Conservation (phyloP, 2,888 invertebrate species). For the Strigamia crassipes region DNA sequence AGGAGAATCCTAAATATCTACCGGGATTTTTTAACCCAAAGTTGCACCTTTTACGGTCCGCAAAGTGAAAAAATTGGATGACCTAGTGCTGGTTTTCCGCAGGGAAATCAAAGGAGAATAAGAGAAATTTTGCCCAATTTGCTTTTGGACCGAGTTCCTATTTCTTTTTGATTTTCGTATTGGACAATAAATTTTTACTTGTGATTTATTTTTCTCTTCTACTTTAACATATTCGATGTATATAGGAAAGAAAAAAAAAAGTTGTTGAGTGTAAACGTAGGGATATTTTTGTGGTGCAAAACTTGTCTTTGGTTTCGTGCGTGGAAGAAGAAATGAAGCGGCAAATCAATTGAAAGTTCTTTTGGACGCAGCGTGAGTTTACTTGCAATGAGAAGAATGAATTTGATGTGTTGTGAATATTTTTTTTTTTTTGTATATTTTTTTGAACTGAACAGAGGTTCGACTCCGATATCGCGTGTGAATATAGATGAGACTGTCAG, state of each 20-base stretch:
- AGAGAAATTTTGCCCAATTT: background rate
- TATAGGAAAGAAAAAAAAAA: no score
- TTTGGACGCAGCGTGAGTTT: conserved; percentile 13
- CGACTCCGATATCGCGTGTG: conserved; percentile 3
- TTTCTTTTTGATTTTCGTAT: background rate
- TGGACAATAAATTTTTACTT: background rate
- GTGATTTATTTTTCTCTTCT: background rate
- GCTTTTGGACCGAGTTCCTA: background rate
- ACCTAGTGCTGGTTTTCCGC: background rate
- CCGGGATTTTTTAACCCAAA: background rate
- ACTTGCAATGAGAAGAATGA: conserved; percentile 22
- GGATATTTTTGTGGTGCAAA: background rate
- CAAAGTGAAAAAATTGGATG: conserved; percentile 8
- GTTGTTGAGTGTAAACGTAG: background rate
- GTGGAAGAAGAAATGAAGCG: conserved; percentile 16
- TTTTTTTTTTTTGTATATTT: background rate
- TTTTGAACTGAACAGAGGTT: background rate
- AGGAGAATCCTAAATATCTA: conserved; percentile 3
- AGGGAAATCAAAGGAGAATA: background rate
- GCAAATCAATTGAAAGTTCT: conserved; percentile 19
- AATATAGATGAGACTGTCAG: background rate
- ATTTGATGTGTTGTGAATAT: background rate
- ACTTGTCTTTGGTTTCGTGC: background rate
- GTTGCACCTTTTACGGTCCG: background rate
- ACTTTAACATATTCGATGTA: background rate